Evolutionary conservation across 2,797 vertebrate species (phyloP).

Genomic region (Arnoldichthys spilopterus): DNA sequence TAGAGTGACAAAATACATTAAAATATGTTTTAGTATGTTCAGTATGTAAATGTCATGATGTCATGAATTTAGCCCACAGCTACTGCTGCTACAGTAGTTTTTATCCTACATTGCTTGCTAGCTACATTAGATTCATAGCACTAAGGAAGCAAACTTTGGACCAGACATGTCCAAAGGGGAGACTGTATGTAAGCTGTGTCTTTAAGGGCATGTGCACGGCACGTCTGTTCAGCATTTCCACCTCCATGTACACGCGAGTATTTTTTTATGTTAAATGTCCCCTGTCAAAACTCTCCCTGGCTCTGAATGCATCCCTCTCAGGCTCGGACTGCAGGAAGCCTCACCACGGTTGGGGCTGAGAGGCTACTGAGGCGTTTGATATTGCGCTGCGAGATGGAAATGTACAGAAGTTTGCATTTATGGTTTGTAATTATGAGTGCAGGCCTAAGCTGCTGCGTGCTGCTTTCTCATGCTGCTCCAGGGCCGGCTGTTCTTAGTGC

Average conservation of each 20-base stretch:
- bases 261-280: conserved; percentile 29
- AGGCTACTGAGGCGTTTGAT: conserved; percentile 31
- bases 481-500: conserved; percentile 62
- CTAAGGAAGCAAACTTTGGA: neutral
- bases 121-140: neutral
- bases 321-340: conserved; percentile 24
- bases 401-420: conserved; percentile 60
- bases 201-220: neutral
- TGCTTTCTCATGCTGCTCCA: conserved; percentile 59
- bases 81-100: no score
- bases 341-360: conserved; percentile 31
- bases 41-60: no score
- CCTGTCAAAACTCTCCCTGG: conserved; percentile 27
- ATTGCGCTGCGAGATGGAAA: conserved; percentile 61
- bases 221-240: conserved; percentile 20
- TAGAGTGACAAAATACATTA: no score
- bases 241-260: neutral
- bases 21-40: no score
- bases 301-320: conserved; percentile 17
- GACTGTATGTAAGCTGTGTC: neutral
- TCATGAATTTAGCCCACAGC: no score
- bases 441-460: conserved; percentile 62
- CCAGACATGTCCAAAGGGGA: neutral
- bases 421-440: conserved; percentile 75
- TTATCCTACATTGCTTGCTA: neutral